A percentile compares a stretch with the other conserved stretches of the same genome.
phyloP scores from a whole-genome alignment of 2,888 invertebrate genomes.

The Temnothorax rugatulus region DNA sequence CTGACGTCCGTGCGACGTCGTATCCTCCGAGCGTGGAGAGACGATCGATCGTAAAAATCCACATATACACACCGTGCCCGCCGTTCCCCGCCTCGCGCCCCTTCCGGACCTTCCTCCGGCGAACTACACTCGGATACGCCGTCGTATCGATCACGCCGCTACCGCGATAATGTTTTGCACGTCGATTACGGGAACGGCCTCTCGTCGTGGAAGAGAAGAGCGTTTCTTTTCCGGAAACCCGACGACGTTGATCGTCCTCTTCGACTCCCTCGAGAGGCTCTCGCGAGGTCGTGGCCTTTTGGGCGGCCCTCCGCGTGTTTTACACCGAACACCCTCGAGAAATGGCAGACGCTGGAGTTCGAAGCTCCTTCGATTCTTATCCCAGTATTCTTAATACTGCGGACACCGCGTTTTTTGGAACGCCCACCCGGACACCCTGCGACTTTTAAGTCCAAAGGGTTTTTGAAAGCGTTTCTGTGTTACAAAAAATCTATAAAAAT shows the following conservation, averaged over 20 bases:
- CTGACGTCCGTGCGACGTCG: not conserved
- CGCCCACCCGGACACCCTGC: no score
- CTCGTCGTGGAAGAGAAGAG: not conserved
- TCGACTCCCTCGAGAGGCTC: not conserved
- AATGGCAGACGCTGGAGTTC: not conserved
- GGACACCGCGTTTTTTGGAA: no score
- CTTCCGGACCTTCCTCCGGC: conserved; percentile 47
- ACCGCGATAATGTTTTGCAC: conserved; percentile 43
- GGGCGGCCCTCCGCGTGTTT: not conserved
- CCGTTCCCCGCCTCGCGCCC: conserved; percentile 63
- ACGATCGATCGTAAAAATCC: conserved; percentile 70
- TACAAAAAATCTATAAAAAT: no score
- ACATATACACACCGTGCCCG: conserved; percentile 50
- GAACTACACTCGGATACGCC: conserved; percentile 42
- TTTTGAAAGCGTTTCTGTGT: no score
- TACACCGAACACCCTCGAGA: not conserved
- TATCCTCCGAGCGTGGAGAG: conserved; percentile 37
- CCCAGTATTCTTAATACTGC: not conserved
- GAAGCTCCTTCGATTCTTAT: not conserved
- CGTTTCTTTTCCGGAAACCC: not conserved
- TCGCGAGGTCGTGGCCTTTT: not conserved
- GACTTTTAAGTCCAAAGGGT: no score
- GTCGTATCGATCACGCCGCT: conserved; percentile 64
- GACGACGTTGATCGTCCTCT: not conserved
- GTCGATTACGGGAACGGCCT: not conserved